Base-by-base conservation (phyloP, 2,888 invertebrate genomes). In the Lissonota sp. region DNA sequence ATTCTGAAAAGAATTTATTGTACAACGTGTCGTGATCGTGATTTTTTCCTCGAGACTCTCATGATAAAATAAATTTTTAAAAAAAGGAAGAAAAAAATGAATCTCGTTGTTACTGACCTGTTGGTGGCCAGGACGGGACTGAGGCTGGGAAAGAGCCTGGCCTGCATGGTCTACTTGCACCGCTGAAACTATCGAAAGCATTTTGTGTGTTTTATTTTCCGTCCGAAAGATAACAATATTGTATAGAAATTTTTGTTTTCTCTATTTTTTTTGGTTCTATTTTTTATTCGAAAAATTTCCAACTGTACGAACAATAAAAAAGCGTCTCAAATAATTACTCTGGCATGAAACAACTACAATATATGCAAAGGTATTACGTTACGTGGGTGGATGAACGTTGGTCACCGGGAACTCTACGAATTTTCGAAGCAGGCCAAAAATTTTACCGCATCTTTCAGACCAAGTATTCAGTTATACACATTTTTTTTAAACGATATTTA, bases 161-260 rank as follows among this genome's bases (percentile, higher is more conserved):
- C 91, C 91, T 91, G 91, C 91, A 89, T 91, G 91, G 90, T 91
- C 91, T 91, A 91, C 91, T 91, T 91, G 91, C 91, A 91, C 91
- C 90, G 89, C 91, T 91, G 91, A 91, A 91, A 91, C 89, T 91
- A 90, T 91, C 88, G 91, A 89, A 91, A 91, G 90, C 86, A 90
- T 88, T 83, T 91, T 89, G 88, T 80, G 74, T 78, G 87, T 89
- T 87, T 90, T 91, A 91, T 90, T 91, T 89, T 88, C 87, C 86
- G 90, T 88, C 87, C 86, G 76, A 79, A 71, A 37, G 76, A 77
- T 49, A 71, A 77, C 26, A 76, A 46, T 74, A 40, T 62, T 58
- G 42, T 49, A 72, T 71, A 79, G 72, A 77, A 79, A 80, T 62
- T 55, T 78, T 70, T 49, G 37, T 55, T 79, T 74, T 83, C 46